These are phyloP conservation scores for Macaria liturata DNA, from an alignment of 2,888 invertebrate genomes.

Conservation along the genomic window DNA sequence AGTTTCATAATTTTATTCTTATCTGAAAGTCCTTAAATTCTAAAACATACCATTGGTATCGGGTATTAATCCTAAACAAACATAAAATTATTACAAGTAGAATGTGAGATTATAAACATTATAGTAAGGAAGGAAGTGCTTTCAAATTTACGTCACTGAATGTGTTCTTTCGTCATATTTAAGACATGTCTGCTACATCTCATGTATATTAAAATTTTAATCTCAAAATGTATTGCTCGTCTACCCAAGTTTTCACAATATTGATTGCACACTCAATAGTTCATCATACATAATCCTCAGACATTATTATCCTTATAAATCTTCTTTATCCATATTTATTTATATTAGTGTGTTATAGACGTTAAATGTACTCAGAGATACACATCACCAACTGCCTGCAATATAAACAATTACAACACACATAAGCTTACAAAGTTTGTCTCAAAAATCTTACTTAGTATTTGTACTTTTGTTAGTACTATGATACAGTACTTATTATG, in stretches of 20 bases:
- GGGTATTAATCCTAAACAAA: constrained; percentile 27
- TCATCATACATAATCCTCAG: too few species aligned
- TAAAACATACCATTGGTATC: constrained; percentile 57
- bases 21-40: constrained; percentile 58
- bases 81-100: constrained; percentile 50
- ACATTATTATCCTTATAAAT: too few species aligned
- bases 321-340: constrained; percentile 53
- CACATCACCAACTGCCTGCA: constrained; percentile 82
- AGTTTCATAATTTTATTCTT: constrained; percentile 69
- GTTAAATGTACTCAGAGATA: constrained; percentile 67
- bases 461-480: constrained; percentile 3
- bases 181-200: too few species aligned
- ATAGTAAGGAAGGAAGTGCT: constrained; percentile 11
- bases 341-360: constrained; percentile 55
- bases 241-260: too few species aligned
- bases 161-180: neutral
- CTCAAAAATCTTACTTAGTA: constrained; percentile 4
- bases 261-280: too few species aligned
- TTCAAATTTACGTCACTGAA: constrained; percentile 22
- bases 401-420: constrained; percentile 71
- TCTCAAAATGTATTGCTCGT: too few species aligned
- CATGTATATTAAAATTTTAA: too few species aligned
- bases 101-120: constrained; percentile 36
- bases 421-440: constrained; percentile 20
- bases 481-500: too few species aligned